phyloP scores from a whole-genome alignment of 2,113 vertebrate genomes.

The Australoheros scitulus region DNA sequence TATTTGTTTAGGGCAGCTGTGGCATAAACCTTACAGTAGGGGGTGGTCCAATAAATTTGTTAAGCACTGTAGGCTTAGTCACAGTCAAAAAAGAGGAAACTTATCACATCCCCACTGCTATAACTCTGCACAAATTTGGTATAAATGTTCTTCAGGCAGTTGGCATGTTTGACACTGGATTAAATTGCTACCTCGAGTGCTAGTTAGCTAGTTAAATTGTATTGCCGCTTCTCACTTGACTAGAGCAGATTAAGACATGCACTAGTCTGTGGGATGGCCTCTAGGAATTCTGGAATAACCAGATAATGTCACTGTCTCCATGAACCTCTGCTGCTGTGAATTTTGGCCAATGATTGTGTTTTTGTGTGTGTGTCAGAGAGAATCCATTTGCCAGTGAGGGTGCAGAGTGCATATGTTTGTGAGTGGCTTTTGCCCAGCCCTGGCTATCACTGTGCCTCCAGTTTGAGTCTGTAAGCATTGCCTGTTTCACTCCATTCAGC shows the following conservation, averaged over 20 bases:
- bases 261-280: neutral
- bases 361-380: neutral
- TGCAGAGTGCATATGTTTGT: neutral
- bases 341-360: conserved; percentile 6
- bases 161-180: neutral
- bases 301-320: neutral
- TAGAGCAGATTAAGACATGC: neutral
- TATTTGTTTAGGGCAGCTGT: neutral
- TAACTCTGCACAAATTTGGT: neutral
- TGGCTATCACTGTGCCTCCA: conserved; percentile 31
- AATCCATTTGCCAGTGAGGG: neutral
- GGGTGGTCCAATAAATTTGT: neutral
- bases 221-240: neutral
- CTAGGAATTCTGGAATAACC: neutral
- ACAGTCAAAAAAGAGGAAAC: too few species aligned
- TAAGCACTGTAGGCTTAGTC: neutral
- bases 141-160: neutral
- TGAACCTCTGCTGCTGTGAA: conserved; percentile 11
- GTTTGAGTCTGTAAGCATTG: conserved; percentile 18
- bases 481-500: conserved; percentile 34
- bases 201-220: neutral
- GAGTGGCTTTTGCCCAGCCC: neutral
- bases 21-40: neutral
- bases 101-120: too few species aligned
- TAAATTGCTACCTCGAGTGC: neutral